Percentiles rank a stretch among this genome's conserved stretches.
phyloP scores from a whole-genome alignment of 2,113 vertebrate species.

The Pholis gunnellus region DNA sequence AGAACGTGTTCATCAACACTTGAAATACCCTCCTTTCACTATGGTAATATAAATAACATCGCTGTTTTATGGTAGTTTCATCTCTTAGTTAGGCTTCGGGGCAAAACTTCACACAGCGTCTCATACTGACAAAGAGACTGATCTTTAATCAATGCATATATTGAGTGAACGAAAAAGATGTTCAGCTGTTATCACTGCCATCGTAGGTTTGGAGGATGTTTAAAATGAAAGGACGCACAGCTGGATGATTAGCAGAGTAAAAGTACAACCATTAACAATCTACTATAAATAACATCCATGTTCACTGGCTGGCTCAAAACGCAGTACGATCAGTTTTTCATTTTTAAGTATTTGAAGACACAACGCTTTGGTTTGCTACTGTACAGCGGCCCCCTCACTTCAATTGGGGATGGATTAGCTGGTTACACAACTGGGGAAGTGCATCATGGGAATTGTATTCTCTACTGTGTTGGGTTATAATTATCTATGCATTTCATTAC shows the following conservation, averaged over 20 bases:
- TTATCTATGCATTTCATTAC: conserved; percentile 68
- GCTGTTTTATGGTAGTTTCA: background rate
- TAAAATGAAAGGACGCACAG: background rate
- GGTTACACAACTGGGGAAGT: conserved; percentile 53
- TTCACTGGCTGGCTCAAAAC: background rate
- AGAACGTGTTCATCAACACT: background rate
- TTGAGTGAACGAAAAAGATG: conserved; percentile 8
- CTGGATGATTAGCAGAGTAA: conserved; percentile 20
- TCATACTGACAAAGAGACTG: background rate
- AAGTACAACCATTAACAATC: background rate
- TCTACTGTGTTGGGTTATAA: conserved; percentile 60
- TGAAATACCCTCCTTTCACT: background rate
- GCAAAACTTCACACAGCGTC: background rate
- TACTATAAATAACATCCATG: conserved; percentile 11
- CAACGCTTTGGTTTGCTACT: conserved; percentile 58
- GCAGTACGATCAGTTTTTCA: conserved; percentile 13
- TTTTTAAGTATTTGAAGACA: conserved; percentile 13
- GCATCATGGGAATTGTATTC: conserved; percentile 63
- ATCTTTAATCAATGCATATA: conserved; percentile 25
- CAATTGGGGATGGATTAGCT: conserved; percentile 38
- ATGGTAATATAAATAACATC: background rate
- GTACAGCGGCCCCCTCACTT: conserved; percentile 32
- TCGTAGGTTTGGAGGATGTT: background rate
- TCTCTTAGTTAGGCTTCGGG: background rate
- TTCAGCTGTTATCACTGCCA: background rate